A percentile compares a stretch with the other conserved stretches of the same genome.
Conservation (phyloP, 2,797 vertebrate species). For the Coreius guichenoti region DNA sequence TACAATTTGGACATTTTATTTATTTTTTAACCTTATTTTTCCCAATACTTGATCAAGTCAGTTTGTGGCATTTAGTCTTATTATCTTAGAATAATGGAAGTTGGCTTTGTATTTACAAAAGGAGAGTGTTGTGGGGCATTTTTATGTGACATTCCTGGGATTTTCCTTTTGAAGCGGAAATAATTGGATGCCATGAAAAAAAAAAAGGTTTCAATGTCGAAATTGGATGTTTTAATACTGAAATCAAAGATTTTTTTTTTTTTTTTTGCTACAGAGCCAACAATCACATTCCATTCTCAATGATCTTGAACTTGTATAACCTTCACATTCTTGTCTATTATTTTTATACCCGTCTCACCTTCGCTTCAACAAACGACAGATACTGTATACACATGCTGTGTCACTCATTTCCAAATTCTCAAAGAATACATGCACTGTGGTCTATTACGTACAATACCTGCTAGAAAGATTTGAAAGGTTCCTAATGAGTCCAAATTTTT, state of each 20-base stretch:
- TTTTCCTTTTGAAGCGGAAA: background rate
- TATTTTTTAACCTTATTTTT: background rate
- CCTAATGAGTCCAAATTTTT: background rate
- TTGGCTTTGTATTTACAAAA: conserved; percentile 1
- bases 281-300: conserved; percentile 29
- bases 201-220: background rate
- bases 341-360: background rate
- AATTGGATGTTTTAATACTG: background rate
- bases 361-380: background rate
- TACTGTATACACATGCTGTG: background rate
- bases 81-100: background rate
- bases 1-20: conserved; percentile 18
- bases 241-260: background rate
- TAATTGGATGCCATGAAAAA: background rate
- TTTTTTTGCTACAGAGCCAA: background rate
- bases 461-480: background rate
- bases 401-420: conserved; percentile 8
- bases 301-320: background rate
- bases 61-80: background rate
- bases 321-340: background rate
- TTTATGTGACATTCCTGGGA: background rate
- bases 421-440: conserved; percentile 67
- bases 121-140: background rate
- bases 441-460: background rate
- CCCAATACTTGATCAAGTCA: background rate